Conservation (phyloP, 1,140 invertebrate species). For the Drosophila nannoptera region DNA sequence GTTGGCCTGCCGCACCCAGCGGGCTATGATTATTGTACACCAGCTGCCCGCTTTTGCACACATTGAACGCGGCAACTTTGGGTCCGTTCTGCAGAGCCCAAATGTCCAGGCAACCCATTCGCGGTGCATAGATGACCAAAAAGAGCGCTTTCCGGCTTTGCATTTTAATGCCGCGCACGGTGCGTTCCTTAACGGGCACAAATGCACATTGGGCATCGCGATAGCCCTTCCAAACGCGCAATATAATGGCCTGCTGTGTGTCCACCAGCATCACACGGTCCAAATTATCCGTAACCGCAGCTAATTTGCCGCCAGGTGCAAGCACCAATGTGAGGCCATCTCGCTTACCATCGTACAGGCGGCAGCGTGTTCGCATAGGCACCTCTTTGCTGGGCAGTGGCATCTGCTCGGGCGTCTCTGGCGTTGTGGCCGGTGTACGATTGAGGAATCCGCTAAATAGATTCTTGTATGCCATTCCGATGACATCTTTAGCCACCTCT, state of each 20-base stretch:
- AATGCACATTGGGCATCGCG: slow-evolving; percentile 95
- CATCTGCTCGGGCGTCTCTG: slow-evolving; percentile 34
- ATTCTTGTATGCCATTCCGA: slow-evolving; percentile 86
- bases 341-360: slow-evolving; percentile 90
- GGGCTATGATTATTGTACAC: slow-evolving; percentile 89
- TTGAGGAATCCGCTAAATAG: slow-evolving; percentile 64
- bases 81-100: slow-evolving; percentile 92
- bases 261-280: slow-evolving; percentile 93
- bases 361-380: slow-evolving; percentile 85
- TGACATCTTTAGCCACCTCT: slow-evolving; percentile 93
- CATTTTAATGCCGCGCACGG: slow-evolving; percentile 72
- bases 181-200: slow-evolving; percentile 81
- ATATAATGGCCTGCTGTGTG: slow-evolving; percentile 86
- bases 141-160: slow-evolving; percentile 84
- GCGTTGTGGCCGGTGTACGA: slow-evolving; percentile 32
- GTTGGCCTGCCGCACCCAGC: slow-evolving; percentile 79
- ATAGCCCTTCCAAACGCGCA: slow-evolving; percentile 96
- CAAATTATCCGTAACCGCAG: slow-evolving; percentile 90
- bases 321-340: slow-evolving; percentile 86
- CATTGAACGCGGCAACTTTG: slow-evolving; percentile 93
- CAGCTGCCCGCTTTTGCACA: slow-evolving; percentile 89
- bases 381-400: slow-evolving; percentile 82
- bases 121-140: slow-evolving; percentile 91
- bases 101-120: slow-evolving; percentile 91
- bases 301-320: slow-evolving; percentile 89